Percentiles rank a stretch among this genome's conserved stretches.
These are phyloP conservation scores for Acanthococcus lagerstroemiae DNA, from an alignment of 2,888 invertebrate genomes.

Conservation along the genomic window DNA sequence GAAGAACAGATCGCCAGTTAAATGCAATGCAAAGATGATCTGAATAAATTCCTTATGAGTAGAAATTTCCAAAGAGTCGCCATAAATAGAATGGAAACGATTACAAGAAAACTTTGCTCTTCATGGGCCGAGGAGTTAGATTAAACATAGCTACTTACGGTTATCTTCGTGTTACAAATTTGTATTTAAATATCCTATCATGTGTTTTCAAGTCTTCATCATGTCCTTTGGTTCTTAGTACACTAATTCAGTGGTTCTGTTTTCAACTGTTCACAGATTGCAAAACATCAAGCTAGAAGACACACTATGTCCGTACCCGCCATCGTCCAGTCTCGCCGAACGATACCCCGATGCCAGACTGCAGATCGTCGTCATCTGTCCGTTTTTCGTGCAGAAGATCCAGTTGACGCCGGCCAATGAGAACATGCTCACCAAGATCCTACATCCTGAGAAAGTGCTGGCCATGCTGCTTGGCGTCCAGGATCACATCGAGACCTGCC, in stretches of 20 bases:
- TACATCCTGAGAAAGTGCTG: slow-evolving; percentile 61
- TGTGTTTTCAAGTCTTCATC: background rate
- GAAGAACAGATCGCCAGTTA: too few species aligned
- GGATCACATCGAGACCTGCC: background rate
- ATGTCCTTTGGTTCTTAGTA: background rate
- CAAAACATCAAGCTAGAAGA: slow-evolving; percentile 66
- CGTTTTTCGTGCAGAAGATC: slow-evolving; percentile 52
- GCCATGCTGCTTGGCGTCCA: slow-evolving; percentile 68
- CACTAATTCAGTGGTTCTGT: background rate
- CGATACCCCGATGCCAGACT: slow-evolving; percentile 56
- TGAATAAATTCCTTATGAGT: too few species aligned
- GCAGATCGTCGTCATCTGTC: slow-evolving; percentile 71
- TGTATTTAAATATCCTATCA: background rate
- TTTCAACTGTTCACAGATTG: slow-evolving; percentile 49
- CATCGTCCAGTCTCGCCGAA: slow-evolving; percentile 39
- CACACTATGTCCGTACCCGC: slow-evolving; percentile 38
- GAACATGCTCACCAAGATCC: slow-evolving; percentile 48
- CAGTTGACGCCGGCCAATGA: slow-evolving; percentile 45
- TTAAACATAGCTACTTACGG: background rate
- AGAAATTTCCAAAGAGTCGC: too few species aligned
- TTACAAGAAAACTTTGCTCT: too few species aligned
- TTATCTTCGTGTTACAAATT: background rate
- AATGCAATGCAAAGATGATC: too few species aligned
- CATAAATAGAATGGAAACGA: too few species aligned
- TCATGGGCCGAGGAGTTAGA: background rate